Percentiles rank a stretch among this genome's conserved stretches.
Evolutionary conservation across 2,113 vertebrate genomes (phyloP).

Genomic region (Oophaga pumilio): DNA sequence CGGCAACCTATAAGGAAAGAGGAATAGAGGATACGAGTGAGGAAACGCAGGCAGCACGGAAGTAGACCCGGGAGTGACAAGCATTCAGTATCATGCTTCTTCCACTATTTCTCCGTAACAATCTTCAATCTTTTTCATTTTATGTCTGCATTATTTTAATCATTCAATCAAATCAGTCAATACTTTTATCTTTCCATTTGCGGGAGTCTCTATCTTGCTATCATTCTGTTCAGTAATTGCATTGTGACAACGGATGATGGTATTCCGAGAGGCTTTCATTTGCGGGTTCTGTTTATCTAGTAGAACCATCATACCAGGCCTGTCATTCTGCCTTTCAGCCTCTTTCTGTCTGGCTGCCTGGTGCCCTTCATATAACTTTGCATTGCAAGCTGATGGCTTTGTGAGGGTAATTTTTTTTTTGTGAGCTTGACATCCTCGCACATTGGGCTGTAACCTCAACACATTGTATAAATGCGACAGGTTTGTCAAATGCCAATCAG

Average conservation of each 20-base stretch:
- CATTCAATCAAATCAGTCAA: slow-evolving; percentile 99
- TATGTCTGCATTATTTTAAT: slow-evolving; percentile 99
- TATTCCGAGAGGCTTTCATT: slow-evolving; percentile 99
- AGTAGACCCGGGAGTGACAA: slow-evolving; percentile 83
- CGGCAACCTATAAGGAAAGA: slow-evolving; percentile 84
- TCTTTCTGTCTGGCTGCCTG: slow-evolving; percentile 96
- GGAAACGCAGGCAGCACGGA: slow-evolving; percentile 78
- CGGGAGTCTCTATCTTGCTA: slow-evolving; percentile 99
- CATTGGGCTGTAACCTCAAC: slow-evolving; percentile 86
- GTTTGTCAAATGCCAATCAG: slow-evolving; percentile 90
- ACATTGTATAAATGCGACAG: slow-evolving; percentile 86
- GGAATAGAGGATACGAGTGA: slow-evolving; percentile 77
- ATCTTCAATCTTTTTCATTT: slow-evolving; percentile 94
- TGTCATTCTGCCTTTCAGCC: slow-evolving; percentile 99
- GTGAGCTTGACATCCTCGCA: slow-evolving; percentile 86
- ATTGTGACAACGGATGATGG: slow-evolving; percentile 99
- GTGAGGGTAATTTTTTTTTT: slow-evolving; percentile 90
- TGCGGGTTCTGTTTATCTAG: slow-evolving; percentile 99
- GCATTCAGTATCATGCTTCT: slow-evolving; percentile 86
- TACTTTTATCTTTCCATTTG: slow-evolving; percentile 99
- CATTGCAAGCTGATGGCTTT: slow-evolving; percentile 89
- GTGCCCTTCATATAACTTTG: slow-evolving; percentile 99
- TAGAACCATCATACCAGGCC: slow-evolving; percentile 97
- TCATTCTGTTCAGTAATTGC: slow-evolving; percentile 99
- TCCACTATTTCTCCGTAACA: slow-evolving; percentile 87